Evolutionary conservation across 1,140 invertebrate species (phyloP).

Genomic region (Ctenoplectra terminalis): DNA sequence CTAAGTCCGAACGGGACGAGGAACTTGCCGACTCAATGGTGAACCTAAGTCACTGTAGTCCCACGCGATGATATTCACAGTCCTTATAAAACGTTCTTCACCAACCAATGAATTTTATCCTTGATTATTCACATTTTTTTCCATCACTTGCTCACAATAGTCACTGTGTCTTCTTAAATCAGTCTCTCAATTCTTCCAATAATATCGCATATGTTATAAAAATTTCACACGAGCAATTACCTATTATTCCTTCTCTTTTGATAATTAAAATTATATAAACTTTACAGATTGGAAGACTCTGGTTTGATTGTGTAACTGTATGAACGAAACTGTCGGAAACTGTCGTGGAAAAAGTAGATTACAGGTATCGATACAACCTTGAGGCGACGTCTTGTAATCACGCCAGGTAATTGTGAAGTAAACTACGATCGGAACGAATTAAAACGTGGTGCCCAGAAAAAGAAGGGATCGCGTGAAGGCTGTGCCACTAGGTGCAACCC

Average conservation of each 20-base stretch:
- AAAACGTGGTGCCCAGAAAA: conserved; percentile 5
- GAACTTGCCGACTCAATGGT: conserved; percentile 83
- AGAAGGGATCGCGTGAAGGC: conserved; percentile 17
- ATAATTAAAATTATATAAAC: no score
- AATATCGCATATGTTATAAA: not conserved
- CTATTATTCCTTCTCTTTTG: not conserved
- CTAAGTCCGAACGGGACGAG: conserved; percentile 79
- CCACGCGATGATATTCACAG: not conserved
- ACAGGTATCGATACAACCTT: conserved; percentile 3
- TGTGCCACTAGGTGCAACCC: conserved; percentile 54
- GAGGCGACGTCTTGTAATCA: not conserved
- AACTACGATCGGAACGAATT: not conserved
- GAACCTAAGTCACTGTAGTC: conserved; percentile 58
- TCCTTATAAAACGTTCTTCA: not conserved
- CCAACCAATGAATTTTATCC: not conserved
- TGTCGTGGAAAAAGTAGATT: not conserved
- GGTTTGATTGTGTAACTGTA: no score
- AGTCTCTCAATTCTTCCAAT: not conserved
- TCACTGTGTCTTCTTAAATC: not conserved
- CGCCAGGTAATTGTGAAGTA: not conserved
- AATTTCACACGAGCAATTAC: no score
- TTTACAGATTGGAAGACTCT: not conserved
- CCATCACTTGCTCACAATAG: not conserved
- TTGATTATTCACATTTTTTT: not conserved
- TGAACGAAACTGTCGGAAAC: not conserved